Base-by-base conservation (phyloP, 2,113 vertebrate species). In the Sander lucioperca region DNA sequence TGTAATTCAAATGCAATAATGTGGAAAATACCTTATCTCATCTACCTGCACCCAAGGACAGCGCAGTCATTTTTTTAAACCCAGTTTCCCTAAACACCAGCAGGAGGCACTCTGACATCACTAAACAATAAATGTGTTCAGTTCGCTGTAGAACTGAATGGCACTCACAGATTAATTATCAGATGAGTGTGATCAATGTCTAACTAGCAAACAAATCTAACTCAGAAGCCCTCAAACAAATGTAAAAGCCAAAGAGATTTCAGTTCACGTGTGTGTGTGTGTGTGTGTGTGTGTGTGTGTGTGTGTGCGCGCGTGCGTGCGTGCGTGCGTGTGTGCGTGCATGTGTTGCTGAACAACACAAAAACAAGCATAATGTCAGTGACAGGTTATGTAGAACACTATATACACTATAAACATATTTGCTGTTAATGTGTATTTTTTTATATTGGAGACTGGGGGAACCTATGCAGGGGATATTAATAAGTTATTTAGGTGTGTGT, bases 51-150 rank as follows among this genome's bases (percentile, higher is more conserved):
- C 33, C 7, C 3, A 43, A 19, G 45, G 15, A 6, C n/a, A 21
- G 4, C 8, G 2, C 19, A 4, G 14, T 47, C 9, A 27, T 16
- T 21, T 65, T 53, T 69, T 5, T 6, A 10, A 57, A 5, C 5
- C 12, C 59, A 77, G 61, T 89, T 76, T 54, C 50, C 27, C 36
- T 50, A 65, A 6, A 13, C 27, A 65, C 82, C 93, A 95, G 89
- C 85, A 92, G 94, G 89, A 51, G 90, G 90, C 87, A 51, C 76
- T 91, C 75, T 82, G 77, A 77, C 76, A 80, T 59, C 87, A 86
- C 76, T 43, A 11, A 43, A 61, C 15, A 81, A 36, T 2, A 48
- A 56, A 78, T 21, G 12, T 43, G 53, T 14, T 62, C 6, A 51
- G 56, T 18, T 79, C 27, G 30, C 25, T 61, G 64, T 62, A 13